Evolutionary conservation across 1,140 invertebrate species (phyloP), one percentile per base, ranked within the genome.

Genomic region (Antheraea mylitta): DNA sequence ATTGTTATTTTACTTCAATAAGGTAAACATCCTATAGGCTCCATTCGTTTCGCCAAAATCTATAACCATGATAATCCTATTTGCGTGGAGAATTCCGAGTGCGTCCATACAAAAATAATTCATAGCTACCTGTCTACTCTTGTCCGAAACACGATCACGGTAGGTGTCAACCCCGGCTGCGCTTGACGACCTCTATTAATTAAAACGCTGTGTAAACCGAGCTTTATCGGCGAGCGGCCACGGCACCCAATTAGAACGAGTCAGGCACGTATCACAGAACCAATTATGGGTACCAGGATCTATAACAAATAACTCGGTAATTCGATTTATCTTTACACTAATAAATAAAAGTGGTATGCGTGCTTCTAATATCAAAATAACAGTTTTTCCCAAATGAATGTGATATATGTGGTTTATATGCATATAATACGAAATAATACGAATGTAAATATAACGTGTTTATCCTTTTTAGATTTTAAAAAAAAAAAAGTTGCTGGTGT

Each of bases 161-260:
- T 61, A 60, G 60, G 60, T 60, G 67, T 59, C 84, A 85, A 76
- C 85, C 83, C 84, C 85, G 67, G 62, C 63, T 59, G 30, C 68
- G 60, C 70, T 69, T 72, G 80, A 77, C 85, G 85, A 87, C 80
- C 82, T 88, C 86, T 88, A 91, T 91, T 91, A 91, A 90, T 91
- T 91, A 91, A 89, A 87, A 80, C 82, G 82, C 80, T 87, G 84
- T 89, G 89, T 89, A 91, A 91, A 91, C 87, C 86, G 81, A 85
- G 87, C 82, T 88, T 88, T 90, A 91, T 89, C 85, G 82, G 68
- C 75, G 67, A 73, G 73, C 80, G 82, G 77, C 84, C 82, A 80
- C 81, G 82, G 80, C 82, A 83, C 74, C 84, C 88, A 89, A 90
- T 90, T 90, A 90, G 82, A 75, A 77, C 72, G 67, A 68, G 73